Evolutionary conservation across 2,888 invertebrate genomes (phyloP), one percentile per base, ranked within the genome.

Genomic region (Chironomus riparius): DNA sequence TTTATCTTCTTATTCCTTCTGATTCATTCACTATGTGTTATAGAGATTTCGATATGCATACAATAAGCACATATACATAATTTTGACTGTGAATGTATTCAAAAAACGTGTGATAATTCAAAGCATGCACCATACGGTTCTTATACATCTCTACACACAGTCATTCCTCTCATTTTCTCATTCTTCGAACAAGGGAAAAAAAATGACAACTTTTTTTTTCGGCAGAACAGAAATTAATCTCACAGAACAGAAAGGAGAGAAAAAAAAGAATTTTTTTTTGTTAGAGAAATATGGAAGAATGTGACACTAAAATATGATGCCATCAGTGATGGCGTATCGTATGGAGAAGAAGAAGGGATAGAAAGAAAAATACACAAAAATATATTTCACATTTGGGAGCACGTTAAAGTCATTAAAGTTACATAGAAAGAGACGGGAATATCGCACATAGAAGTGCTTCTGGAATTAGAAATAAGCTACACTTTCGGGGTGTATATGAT

Each of bases 181-280:
- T 38, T 38, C 38, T 38, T 38, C 2, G 38, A 38, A n/a, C 50
- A 50, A 56, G n/a, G n/a, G 15, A 4, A 15, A 56, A 50, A 70
- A 70, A 50, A 70, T 71, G 71, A 71, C 71, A 71, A 71, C 71
- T 70, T 71, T 71, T 71, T 71, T 71, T 71, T 71, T 71, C 71
- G 71, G 65, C 65, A 65, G 56, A 24, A 71, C 72, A 38, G 62
- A 73, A 62, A 73, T 73, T 61, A 73, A 61, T 61, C 61, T 71
- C 72, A 62, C 21, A 18, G 70, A 50, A 15, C 50, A 5, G 15
- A 18, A 56, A 18, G 2, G 56, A 71, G 10, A 70, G 24, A 50
- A 28, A 56, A 24, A 50, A n/a, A 50, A n/a, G n/a, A n/a, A n/a
- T n/a, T 50, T 50, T 50, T 50, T 15, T 13, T 50, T 50, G 13